phyloP scores from a whole-genome alignment of 2,797 vertebrate species.

The Pangasius krempfi region DNA sequence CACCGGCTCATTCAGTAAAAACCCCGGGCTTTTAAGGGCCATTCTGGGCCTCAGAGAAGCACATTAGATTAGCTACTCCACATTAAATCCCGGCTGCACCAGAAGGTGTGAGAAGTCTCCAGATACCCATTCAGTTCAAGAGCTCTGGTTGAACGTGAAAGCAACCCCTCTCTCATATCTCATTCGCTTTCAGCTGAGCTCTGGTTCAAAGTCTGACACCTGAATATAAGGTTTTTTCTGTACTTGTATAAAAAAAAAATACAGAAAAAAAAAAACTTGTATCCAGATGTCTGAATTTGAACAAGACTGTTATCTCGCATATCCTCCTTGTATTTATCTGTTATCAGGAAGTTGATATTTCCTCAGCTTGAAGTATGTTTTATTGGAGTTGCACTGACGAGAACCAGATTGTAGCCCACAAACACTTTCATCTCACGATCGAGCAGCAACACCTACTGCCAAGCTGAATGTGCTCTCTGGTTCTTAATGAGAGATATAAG shows the following conservation, averaged over 20 bases:
- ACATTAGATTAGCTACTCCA: constrained; percentile 53
- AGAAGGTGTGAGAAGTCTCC: constrained; percentile 45
- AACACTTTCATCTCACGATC: background rate
- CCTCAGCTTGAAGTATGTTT: background rate
- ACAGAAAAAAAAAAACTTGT: background rate
- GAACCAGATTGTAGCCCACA: background rate
- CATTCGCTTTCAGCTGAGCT: constrained; percentile 6
- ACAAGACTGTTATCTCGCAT: background rate
- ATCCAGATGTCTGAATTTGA: background rate
- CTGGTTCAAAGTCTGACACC: background rate
- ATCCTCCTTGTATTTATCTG: background rate
- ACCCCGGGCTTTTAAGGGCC: constrained; percentile 35
- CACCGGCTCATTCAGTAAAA: constrained; percentile 48
- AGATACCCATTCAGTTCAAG: constrained; percentile 38
- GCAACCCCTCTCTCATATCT: constrained; percentile 1
- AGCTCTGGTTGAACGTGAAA: constrained; percentile 43
- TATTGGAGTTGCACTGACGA: background rate
- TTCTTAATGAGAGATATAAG: background rate
- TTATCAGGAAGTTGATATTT: background rate
- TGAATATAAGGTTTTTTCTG: background rate
- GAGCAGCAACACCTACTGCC: background rate
- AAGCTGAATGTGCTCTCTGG: background rate
- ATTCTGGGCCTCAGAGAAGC: constrained; percentile 42
- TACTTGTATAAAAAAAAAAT: background rate
- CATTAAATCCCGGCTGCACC: constrained; percentile 24